Evolutionary conservation across 2,113 vertebrate genomes (phyloP), one percentile per base, ranked within the genome.

Genomic region (Chionodraco myersi): DNA sequence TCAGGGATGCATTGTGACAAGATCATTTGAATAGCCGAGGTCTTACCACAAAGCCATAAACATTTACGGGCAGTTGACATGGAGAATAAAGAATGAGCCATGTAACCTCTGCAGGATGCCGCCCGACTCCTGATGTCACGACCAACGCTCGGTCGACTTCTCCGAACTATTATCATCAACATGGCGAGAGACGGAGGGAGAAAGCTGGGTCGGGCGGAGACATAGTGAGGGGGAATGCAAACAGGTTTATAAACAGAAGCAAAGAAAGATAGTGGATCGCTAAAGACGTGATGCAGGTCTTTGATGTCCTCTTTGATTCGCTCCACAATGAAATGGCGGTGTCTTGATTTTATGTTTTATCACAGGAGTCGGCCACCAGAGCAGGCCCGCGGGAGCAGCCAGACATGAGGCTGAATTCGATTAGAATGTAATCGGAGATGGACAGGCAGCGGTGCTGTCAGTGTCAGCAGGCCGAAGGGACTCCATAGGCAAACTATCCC

Each of bases 11-110:
- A 94, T 93, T 91, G 93, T 94, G 94, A 94, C 93, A 92, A 89
- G 93, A 94, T 94, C 76, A 95, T 95, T 95, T 93, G 93, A 94
- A 95, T 94, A 93, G 93, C 88, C 12, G 87, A 87, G 91, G 92
- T 94, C 93, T 94, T 93, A 87, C 89, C 88, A 90, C 90, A 89
- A 86, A 92, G 91, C 89, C 67, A 84, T 95, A 95, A 95, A 95
- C 93, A 93, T 95, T 95, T 95, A 95, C 88, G 68, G 91, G 87
- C 86, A 86, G 89, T 94, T 93, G 93, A 94, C 91, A 91, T 83
- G 79, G 91, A 88, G 93, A 94, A 94, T 94, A 91, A 93, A 91
- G 91, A 94, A 94, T 92, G 92, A 94, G 90, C 79, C 78, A 66
- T 51, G 86, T 82, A 91, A 91, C 90, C 89, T 88, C 85, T 74